Evolutionary conservation across 2,888 invertebrate genomes (phyloP).

Genomic region (Alsophila aescularia): DNA sequence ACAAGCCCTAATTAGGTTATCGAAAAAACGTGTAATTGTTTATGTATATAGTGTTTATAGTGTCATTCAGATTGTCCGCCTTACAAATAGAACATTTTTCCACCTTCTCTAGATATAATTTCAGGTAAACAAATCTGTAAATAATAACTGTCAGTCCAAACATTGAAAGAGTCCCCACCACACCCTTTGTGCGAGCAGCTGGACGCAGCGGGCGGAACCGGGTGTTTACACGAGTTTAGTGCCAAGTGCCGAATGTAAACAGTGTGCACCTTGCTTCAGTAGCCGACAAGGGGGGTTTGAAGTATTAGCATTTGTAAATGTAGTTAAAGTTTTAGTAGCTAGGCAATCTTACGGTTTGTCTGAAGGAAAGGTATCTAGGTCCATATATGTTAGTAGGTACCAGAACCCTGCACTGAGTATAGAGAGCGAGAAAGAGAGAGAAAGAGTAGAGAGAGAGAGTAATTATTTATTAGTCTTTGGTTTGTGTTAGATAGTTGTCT

Average conservation of each 20-base stretch:
- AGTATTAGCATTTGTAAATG: constrained; percentile 3
- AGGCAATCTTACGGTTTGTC: background rate
- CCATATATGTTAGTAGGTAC: too few species aligned
- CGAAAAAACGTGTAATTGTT: too few species aligned
- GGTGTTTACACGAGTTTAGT: constrained; percentile 66
- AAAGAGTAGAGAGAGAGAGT: too few species aligned
- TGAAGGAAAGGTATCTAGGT: too few species aligned
- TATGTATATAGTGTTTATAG: too few species aligned
- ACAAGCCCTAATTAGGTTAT: too few species aligned
- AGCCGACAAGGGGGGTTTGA: constrained; percentile 9
- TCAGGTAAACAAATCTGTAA: background rate
- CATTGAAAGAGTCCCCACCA: constrained; percentile 2
- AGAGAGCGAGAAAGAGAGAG: too few species aligned
- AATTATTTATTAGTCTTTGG: too few species aligned
- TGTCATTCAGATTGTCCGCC: too few species aligned
- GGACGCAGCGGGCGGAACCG: constrained; percentile 74
- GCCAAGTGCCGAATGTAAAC: constrained; percentile 51
- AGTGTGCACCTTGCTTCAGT: constrained; percentile 45
- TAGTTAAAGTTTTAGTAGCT: background rate
- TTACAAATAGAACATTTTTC: background rate
- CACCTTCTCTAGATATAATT: background rate
- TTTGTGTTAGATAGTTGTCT: too few species aligned
- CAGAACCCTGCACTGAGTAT: too few species aligned
- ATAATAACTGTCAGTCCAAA: constrained; percentile 10
- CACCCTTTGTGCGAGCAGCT: constrained; percentile 58